A percentile compares a stretch with the other conserved stretches of the same genome.
Conservation (phyloP, 2,888 invertebrate species). For the Ormyrus pomaceus region DNA sequence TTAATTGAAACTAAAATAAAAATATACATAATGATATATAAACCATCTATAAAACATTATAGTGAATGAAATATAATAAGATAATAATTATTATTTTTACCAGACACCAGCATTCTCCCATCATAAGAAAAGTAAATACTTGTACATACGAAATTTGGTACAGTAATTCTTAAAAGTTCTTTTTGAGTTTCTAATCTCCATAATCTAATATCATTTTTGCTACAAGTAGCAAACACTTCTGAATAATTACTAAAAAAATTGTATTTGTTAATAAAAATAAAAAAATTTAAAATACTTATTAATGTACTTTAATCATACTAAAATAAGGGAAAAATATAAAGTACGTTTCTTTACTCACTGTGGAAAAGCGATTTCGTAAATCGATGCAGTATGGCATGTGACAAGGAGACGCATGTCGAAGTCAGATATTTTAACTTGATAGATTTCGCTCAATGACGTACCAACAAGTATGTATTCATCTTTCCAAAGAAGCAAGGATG, state of each 20-base stretch:
- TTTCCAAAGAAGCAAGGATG: constrained; percentile 83
- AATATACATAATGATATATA: constrained; percentile 1
- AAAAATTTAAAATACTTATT: not conserved
- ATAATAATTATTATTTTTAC: constrained; percentile 68
- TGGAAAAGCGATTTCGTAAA: constrained; percentile 91
- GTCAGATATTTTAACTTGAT: constrained; percentile 82
- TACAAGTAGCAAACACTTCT: constrained; percentile 91
- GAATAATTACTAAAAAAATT: constrained; percentile 81
- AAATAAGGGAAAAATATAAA: not conserved
- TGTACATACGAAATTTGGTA: constrained; percentile 92
- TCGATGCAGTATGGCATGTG: constrained; percentile 88
- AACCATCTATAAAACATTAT: not conserved
- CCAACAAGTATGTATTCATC: constrained; percentile 84
- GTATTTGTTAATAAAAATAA: constrained; percentile 6
- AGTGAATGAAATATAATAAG: not conserved
- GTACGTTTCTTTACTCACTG: constrained; percentile 77
- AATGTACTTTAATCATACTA: not conserved
- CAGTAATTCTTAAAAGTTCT: constrained; percentile 89
- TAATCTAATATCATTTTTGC: constrained; percentile 89
- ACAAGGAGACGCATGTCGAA: constrained; percentile 84
- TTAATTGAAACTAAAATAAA: not conserved
- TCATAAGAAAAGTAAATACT: constrained; percentile 86
- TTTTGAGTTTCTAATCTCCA: constrained; percentile 87
- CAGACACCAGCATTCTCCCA: constrained; percentile 88
- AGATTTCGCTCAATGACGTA: constrained; percentile 88